These are phyloP conservation scores for Dipus sagitta DNA, from an alignment of 2,797 vertebrate genomes.

Conservation along the genomic window DNA sequence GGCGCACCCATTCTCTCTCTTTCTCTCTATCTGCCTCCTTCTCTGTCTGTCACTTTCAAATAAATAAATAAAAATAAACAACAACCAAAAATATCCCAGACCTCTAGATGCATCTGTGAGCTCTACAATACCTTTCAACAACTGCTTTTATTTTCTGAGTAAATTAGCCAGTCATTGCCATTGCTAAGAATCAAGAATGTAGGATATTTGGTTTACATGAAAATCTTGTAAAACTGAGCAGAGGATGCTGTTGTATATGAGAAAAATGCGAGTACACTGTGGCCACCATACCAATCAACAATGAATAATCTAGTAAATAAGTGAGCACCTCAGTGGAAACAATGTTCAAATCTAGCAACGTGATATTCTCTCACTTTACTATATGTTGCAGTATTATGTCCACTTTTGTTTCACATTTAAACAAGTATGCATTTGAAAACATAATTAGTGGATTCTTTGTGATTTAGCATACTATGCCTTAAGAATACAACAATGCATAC, in stretches of 20 bases:
- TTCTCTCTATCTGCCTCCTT: too few relatives aligned
- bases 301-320: not conserved
- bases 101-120: slow-evolving; percentile 73
- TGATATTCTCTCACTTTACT: not conserved
- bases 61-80: too few relatives aligned
- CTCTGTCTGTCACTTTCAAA: too few relatives aligned
- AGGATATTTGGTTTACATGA: slow-evolving; percentile 36
- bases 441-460: not conserved
- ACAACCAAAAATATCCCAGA: slow-evolving; percentile 67
- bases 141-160: slow-evolving; percentile 64
- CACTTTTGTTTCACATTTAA: not conserved
- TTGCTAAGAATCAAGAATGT: slow-evolving; percentile 60
- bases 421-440: not conserved
- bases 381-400: not conserved
- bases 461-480: not conserved
- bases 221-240: slow-evolving; percentile 30
- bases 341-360: not conserved
- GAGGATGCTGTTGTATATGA: not conserved
- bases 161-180: slow-evolving; percentile 61
- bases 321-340: not conserved
- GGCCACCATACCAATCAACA: not conserved
- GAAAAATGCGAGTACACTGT: not conserved
- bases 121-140: slow-evolving; percentile 69
- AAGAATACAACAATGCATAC: not conserved
- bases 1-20: too few relatives aligned